Base-by-base conservation (phyloP, 2,113 vertebrate genomes). In the Candoia aspera region DNA sequence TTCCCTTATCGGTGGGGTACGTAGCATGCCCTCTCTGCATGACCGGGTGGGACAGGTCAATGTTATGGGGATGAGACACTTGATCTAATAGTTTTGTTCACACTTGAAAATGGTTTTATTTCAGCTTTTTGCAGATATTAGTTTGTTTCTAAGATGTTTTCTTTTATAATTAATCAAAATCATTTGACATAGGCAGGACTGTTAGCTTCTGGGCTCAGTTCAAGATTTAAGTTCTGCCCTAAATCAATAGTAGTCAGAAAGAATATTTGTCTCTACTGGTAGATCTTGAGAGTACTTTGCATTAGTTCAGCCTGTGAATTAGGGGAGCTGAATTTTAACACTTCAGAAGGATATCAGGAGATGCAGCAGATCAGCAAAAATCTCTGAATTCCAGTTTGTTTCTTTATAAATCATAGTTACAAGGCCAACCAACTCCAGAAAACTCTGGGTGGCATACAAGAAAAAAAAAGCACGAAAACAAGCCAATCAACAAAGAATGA, bases 251-350 rank as follows among this genome's bases (percentile, higher is more conserved):
- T 79, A 37, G n/a, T 73, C n/a, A 37, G 68, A 73, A 73, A 73
- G 29, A 37, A 73, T 8, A 33, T 73, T 73, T 33, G n/a, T 73
- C 6, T 17, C 68, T 19, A 73, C n/a, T 37, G 68, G n/a, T 37
- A 79, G 13, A 37, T 79, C 68, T 79, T n/a, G n/a, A 79, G n/a
- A 79, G n/a, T 37, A 79, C n/a, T 79, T 79, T 17, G 15, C 6
- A 79, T 79, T 79, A 37, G n/a, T 79, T 79, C 68, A 79, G 68
- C 68, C n/a, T 79, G n/a, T n/a, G 68, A 79, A 79, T 79, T 79
- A 79, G 15, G n/a, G 15, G 15, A 37, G 6, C 19, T 79, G 68
- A 37, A 79, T 79, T 73, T 33, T 42, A 73, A 73, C 19, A 73
- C 33, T 79, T 79, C 68, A 73, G n/a, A 73, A 73, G 68, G n/a